phyloP scores from a whole-genome alignment of 2,113 vertebrate genomes.

The Chascanopsetta lugubris region DNA sequence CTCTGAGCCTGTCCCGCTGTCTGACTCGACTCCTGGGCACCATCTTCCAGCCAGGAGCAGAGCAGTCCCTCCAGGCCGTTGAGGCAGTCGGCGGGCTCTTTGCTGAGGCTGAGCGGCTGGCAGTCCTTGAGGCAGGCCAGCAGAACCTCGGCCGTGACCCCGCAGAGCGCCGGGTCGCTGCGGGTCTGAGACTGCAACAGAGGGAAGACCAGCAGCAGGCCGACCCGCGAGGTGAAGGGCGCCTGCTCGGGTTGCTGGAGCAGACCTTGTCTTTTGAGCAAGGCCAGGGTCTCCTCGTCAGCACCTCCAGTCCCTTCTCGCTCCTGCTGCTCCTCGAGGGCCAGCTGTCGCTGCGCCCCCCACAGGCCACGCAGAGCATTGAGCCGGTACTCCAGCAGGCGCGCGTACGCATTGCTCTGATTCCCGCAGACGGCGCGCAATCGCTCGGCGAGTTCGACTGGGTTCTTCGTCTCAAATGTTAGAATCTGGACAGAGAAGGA shows the following conservation, averaged over 20 bases:
- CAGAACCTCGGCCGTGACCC: conserved; percentile 96
- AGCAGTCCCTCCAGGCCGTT: conserved; percentile 94
- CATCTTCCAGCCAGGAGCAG: conserved; percentile 96
- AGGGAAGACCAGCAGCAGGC: conserved; percentile 94
- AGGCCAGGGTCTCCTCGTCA: conserved; percentile 92
- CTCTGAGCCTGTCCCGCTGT: conserved; percentile 84
- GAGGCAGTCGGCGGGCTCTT: conserved; percentile 96
- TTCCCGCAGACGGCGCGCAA: conserved; percentile 95
- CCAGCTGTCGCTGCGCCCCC: conserved; percentile 96
- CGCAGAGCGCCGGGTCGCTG: conserved; percentile 95
- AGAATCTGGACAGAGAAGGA: conserved; percentile 84
- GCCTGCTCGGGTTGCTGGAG: conserved; percentile 95
- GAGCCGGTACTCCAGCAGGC: conserved; percentile 94
- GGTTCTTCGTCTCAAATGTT: conserved; percentile 97
- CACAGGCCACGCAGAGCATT: conserved; percentile 96
- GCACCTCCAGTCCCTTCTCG: conserved; percentile 87
- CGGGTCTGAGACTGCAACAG: conserved; percentile 96
- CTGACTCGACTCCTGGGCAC: conserved; percentile 79
- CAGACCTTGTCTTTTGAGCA: conserved; percentile 95
- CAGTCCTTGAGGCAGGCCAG: conserved; percentile 95
- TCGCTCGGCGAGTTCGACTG: conserved; percentile 90
- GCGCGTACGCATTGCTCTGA: conserved; percentile 97
- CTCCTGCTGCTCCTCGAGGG: conserved; percentile 97
- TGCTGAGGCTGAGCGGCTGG: conserved; percentile 97
- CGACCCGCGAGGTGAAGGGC: conserved; percentile 95